These are phyloP conservation scores for Synodontis membranacea DNA, from an alignment of 2,113 vertebrate species.

Conservation along the genomic window DNA sequence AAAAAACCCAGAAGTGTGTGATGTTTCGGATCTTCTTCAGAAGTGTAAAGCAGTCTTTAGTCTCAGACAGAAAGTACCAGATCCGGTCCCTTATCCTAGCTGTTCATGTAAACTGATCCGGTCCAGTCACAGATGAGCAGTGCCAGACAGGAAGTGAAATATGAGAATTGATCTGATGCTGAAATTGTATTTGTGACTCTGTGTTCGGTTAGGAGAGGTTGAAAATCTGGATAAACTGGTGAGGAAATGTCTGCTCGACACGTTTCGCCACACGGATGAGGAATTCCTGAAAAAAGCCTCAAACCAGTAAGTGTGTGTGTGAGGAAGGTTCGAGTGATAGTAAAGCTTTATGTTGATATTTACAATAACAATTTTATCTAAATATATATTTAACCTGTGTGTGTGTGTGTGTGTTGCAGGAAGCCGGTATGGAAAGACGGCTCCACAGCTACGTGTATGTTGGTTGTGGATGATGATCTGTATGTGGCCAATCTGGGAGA, in stretches of 20 bases:
- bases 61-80: no score
- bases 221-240: slow-evolving; percentile 87
- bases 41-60: no score
- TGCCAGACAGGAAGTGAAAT: background rate
- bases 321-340: background rate
- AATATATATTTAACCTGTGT: background rate
- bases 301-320: slow-evolving; percentile 84
- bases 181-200: background rate
- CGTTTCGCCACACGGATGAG: slow-evolving; percentile 92
- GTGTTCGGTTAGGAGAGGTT: slow-evolving; percentile 74
- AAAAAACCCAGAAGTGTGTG: no score
- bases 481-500: slow-evolving; percentile 96
- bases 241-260: slow-evolving; percentile 88
- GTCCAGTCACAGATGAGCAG: no score
- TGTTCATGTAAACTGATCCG: no score
- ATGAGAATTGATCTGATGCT: background rate
- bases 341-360: background rate
- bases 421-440: slow-evolving; percentile 98
- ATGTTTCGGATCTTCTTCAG: no score
- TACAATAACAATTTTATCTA: background rate
- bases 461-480: slow-evolving; percentile 84
- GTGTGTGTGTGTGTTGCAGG: slow-evolving; percentile 67
- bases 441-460: slow-evolving; percentile 90
- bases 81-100: no score
- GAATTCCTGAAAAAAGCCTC: slow-evolving; percentile 95